Evolutionary conservation across 2,113 vertebrate species (phyloP).

Genomic region (Lanius ludovicianus): DNA sequence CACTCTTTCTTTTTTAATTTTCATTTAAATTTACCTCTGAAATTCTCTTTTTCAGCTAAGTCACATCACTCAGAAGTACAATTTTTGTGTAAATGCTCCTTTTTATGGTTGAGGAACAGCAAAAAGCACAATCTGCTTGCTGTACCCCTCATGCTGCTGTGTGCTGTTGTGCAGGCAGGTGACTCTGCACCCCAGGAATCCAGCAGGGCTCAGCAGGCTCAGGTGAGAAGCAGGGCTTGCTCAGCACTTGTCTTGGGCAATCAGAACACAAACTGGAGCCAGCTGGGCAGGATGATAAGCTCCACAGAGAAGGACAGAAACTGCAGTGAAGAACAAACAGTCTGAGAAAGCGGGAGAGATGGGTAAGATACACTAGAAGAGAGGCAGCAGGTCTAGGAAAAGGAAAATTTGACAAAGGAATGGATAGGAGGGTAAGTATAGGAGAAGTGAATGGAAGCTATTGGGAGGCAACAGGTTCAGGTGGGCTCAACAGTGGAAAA

Average conservation of each 20-base stretch:
- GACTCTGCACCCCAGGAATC: neutral
- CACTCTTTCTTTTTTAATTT: neutral
- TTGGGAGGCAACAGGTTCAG: neutral
- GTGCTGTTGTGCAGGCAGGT: neutral
- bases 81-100: neutral
- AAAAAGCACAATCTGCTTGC: neutral
- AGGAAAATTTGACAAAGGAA: neutral
- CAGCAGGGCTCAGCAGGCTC: neutral
- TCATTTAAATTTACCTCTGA: neutral
- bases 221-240: neutral
- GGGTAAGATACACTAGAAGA: neutral
- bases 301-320: neutral
- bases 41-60: neutral
- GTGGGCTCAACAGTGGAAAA: neutral
- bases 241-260: neutral
- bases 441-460: neutral
- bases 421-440: neutral
- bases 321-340: neutral
- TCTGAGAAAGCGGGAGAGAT: neutral
- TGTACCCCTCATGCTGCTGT: fast-evolving
- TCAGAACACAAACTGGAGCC: neutral
- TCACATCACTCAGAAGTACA: neutral
- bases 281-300: neutral
- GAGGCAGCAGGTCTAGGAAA: neutral
- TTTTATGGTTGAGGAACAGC: neutral